Conservation (phyloP, 2,113 vertebrate genomes). For the Anhinga rufa region DNA sequence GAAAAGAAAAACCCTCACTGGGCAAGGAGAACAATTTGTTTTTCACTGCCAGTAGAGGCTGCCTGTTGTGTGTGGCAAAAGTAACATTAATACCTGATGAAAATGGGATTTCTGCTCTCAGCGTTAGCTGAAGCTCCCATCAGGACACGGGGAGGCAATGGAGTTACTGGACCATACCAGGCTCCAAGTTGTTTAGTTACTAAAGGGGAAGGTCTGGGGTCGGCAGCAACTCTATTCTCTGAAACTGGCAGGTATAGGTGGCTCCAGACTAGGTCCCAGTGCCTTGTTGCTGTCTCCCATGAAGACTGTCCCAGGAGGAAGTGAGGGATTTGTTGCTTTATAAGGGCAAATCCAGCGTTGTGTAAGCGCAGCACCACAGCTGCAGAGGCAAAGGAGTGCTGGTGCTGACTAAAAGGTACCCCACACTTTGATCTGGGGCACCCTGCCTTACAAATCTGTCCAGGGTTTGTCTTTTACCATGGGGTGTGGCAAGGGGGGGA, state of each 20-base stretch:
- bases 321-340: neutral
- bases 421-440: neutral
- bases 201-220: neutral
- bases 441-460: neutral
- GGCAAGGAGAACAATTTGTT: neutral
- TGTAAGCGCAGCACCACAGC: neutral
- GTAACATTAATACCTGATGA: neutral
- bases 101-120: neutral
- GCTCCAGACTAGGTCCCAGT: neutral
- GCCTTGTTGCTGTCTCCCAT: neutral
- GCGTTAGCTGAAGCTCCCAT: neutral
- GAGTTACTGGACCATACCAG: neutral
- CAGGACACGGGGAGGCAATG: accelerated
- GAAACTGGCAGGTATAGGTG: neutral
- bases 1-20: neutral
- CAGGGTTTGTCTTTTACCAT: neutral
- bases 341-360: neutral
- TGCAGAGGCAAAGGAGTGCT: neutral
- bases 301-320: neutral
- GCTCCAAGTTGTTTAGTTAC: neutral
- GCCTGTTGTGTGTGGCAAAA: neutral
- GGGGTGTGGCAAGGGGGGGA: neutral
- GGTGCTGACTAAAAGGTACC: neutral
- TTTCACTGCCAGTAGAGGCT: neutral
- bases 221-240: neutral